These are phyloP conservation scores for Rhombomys opimus DNA, from an alignment of 2,113 vertebrate genomes.

Conservation along the genomic window DNA sequence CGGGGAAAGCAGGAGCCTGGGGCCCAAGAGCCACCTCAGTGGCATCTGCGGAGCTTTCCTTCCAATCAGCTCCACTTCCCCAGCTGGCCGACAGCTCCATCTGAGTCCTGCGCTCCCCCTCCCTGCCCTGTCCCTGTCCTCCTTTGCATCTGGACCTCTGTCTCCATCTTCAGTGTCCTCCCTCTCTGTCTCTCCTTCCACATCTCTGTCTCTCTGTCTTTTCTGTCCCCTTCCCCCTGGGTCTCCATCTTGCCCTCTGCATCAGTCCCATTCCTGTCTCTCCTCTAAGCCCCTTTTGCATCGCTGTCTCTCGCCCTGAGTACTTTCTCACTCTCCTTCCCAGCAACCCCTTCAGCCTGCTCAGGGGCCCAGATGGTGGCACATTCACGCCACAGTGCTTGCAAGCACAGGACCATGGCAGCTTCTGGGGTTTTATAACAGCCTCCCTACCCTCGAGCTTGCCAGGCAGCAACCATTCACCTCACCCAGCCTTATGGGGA, in stretches of 20 bases:
- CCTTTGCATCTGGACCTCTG: neutral
- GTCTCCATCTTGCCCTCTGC: neutral
- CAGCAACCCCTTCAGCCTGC: neutral
- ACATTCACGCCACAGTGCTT: slow-evolving; percentile 73
- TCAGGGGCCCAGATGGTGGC: slow-evolving; percentile 71
- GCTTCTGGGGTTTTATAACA: slow-evolving; percentile 63
- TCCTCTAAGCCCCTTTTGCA: neutral
- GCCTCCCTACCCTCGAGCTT: neutral
- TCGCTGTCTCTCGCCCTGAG: neutral
- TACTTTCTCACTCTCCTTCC: neutral
- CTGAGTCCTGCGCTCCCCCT: neutral
- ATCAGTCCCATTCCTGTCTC: too few species aligned
- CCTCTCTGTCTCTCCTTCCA: neutral
- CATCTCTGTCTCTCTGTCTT: neutral
- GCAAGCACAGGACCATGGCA: slow-evolving; percentile 47
- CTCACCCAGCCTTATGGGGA: slow-evolving; percentile 29
- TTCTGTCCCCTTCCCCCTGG: neutral
- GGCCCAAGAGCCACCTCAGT: neutral
- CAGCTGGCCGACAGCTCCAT: neutral
- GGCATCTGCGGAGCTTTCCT: neutral
- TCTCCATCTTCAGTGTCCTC: neutral
- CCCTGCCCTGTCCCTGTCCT: neutral
- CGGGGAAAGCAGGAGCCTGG: neutral
- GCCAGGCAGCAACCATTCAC: slow-evolving; percentile 42
- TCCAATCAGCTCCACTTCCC: neutral